Evolutionary conservation across 2,797 vertebrate genomes (phyloP).

Genomic region (Gymnothorax reevesii): DNA sequence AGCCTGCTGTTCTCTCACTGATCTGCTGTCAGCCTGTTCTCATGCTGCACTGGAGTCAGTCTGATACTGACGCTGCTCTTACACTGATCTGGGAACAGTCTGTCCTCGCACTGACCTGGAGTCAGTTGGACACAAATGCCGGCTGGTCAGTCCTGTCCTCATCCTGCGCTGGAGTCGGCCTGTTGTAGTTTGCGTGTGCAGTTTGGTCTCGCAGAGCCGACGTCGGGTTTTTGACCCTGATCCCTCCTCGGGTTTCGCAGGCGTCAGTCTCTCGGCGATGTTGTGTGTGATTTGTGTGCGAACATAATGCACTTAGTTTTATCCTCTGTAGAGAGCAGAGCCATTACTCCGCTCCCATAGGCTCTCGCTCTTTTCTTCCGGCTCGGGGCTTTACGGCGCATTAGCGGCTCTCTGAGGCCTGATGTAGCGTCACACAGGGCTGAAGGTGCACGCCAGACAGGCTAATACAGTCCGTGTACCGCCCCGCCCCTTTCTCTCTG

Average conservation of each 20-base stretch:
- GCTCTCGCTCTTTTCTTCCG: not conserved
- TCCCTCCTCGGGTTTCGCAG: not conserved
- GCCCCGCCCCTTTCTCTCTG: not conserved
- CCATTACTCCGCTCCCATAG: not conserved
- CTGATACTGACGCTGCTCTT: not conserved
- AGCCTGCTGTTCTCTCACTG: conserved; percentile 42
- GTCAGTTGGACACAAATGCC: not conserved
- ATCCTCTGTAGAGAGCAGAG: not conserved
- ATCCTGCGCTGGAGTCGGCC: not conserved
- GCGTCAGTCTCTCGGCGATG: not conserved
- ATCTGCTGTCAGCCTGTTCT: not conserved
- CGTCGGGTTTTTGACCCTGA: not conserved
- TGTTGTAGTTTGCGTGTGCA: not conserved
- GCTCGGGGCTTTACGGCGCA: not conserved
- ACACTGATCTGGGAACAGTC: not conserved
- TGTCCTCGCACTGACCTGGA: not conserved
- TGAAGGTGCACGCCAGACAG: not conserved
- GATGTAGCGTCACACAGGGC: not conserved
- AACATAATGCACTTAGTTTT: not conserved
- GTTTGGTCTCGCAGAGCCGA: not conserved
- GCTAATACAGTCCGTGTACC: not conserved
- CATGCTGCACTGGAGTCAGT: not conserved
- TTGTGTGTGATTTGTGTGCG: not conserved
- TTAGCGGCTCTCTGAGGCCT: not conserved
- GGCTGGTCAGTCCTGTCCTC: not conserved